Conservation (phyloP, 2,797 vertebrate genomes). For the Sebastes oblongus region DNA sequence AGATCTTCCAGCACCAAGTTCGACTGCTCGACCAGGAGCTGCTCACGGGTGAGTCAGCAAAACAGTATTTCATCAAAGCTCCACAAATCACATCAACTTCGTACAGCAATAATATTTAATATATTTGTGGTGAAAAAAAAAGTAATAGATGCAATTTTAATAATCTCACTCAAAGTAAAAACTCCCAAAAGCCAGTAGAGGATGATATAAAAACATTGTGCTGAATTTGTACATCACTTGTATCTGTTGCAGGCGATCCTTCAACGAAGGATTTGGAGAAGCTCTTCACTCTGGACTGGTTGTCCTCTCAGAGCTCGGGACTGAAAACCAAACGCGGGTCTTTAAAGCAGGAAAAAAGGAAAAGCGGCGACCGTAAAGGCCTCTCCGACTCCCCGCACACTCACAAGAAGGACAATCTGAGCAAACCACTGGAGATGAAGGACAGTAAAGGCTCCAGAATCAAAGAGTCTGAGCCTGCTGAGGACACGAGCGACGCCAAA, state of each 20-base stretch:
- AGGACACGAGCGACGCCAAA: background rate
- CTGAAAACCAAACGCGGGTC: conserved; percentile 52
- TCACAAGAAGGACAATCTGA: conserved; percentile 41
- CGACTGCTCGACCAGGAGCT: conserved; percentile 89
- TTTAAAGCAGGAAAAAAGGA: conserved; percentile 50
- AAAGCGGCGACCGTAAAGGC: conserved; percentile 28
- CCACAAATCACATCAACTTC: background rate
- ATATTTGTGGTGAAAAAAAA: background rate
- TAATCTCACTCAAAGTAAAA: background rate
- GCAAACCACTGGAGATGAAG: conserved; percentile 24
- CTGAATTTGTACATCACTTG: background rate
- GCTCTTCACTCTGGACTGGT: conserved; percentile 55
- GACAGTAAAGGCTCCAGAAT: conserved; percentile 7
- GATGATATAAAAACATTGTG: background rate
- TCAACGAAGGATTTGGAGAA: conserved; percentile 62
- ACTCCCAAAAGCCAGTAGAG: background rate
- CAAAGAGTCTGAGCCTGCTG: background rate
- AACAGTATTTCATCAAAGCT: background rate
- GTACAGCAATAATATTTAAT: background rate
- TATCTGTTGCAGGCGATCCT: conserved; percentile 47
- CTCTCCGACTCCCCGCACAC: background rate
- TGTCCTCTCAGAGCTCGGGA: conserved; percentile 42
- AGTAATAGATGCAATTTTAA: background rate
- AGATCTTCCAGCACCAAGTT: conserved; percentile 93
- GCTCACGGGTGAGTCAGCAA: conserved; percentile 83